Conservation (phyloP, 2,888 invertebrate species). For the Cryptocephalus moraei region DNA sequence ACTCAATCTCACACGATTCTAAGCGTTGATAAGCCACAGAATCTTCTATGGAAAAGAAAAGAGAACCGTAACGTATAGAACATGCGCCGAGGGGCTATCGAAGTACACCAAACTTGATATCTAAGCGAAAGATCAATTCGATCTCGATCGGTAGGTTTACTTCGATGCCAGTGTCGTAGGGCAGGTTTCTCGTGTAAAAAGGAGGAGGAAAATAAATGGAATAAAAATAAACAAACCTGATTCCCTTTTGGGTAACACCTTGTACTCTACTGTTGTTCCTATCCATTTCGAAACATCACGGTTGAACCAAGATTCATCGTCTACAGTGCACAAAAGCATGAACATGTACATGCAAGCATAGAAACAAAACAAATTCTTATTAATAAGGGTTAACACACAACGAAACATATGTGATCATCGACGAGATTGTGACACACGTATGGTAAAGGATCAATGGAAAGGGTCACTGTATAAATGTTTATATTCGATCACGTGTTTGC, state of each 20-base stretch:
- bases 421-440: not conserved
- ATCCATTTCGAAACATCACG: slow-evolving; percentile 31
- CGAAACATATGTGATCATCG: not conserved
- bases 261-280: slow-evolving; percentile 30
- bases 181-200: too few species aligned
- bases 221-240: slow-evolving; percentile 29
- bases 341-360: slow-evolving; percentile 13
- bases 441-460: too few species aligned
- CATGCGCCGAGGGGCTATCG: not conserved
- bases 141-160: too few species aligned
- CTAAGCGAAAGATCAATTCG: not conserved
- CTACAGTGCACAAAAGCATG: slow-evolving; percentile 21
- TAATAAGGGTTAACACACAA: slow-evolving; percentile 6
- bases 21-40: slow-evolving; percentile 26
- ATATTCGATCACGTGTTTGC: too few species aligned
- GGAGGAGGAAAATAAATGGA: not conserved
- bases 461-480: too few species aligned
- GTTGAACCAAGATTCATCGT: slow-evolving; percentile 18
- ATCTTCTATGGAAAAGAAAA: slow-evolving; percentile 18
- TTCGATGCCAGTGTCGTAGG: too few species aligned
- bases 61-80: not conserved
- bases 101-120: not conserved
- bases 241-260: slow-evolving; percentile 25
- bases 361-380: not conserved
- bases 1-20: slow-evolving; percentile 21